phyloP scores from a whole-genome alignment of 2,888 invertebrate genomes.

The Sarcophaga caerulescens region DNA sequence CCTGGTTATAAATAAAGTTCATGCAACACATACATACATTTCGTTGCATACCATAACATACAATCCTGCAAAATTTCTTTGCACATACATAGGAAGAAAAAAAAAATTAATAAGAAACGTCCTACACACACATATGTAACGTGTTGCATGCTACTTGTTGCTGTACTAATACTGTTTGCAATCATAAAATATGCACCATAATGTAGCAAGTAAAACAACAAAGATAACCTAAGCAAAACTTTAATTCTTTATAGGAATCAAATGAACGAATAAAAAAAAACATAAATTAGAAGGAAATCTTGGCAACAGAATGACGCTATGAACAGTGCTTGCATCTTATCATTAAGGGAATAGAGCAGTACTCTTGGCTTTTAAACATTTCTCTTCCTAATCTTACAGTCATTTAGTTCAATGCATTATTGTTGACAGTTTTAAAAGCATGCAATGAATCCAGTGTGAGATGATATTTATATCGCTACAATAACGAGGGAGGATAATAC shows the following conservation, averaged over 20 bases:
- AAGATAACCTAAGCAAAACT: background rate
- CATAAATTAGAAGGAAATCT: conserved; percentile 31
- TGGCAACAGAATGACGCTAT: background rate
- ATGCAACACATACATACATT: conserved; percentile 38
- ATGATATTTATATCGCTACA: background rate
- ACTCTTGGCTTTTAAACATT: background rate
- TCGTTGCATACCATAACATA: background rate
- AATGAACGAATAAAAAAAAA: conserved; percentile 18
- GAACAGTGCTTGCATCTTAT: background rate
- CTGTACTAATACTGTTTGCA: conserved; percentile 37
- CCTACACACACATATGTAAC: background rate
- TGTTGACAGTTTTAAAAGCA: conserved; percentile 52
- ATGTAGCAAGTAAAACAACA: background rate
- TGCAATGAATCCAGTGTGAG: conserved; percentile 6
- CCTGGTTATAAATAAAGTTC: conserved; percentile 54
- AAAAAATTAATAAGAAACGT: too few relatives aligned
- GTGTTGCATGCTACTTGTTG: conserved; percentile 50
- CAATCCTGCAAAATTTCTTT: too few relatives aligned
- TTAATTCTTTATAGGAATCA: background rate
- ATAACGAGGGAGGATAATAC: background rate
- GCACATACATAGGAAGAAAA: too few relatives aligned
- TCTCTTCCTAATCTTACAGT: conserved; percentile 1
- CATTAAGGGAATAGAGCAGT: background rate
- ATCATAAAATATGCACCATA: conserved; percentile 54
- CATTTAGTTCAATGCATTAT: conserved; percentile 20